Conservation (phyloP, 2,113 vertebrate genomes). For the Macaca mulatta region DNA sequence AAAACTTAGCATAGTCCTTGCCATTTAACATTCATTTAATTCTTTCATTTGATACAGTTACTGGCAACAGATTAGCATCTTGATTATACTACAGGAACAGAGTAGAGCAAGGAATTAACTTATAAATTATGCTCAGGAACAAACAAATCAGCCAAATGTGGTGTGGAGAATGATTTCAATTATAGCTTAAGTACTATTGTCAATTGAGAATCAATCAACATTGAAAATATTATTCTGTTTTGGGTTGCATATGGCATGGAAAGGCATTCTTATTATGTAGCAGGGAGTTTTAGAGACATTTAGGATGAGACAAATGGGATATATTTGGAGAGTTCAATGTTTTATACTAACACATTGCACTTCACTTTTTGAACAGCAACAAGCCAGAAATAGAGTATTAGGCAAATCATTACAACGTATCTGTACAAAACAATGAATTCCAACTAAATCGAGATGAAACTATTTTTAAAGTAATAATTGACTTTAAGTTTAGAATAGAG, state of each 20-base stretch:
- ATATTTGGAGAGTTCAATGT: not conserved
- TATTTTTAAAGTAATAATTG: not conserved
- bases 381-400: not conserved
- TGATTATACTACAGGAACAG: not conserved
- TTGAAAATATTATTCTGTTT: not conserved
- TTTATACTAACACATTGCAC: not conserved
- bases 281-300: not conserved
- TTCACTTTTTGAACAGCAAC: not conserved
- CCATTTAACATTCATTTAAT: not conserved
- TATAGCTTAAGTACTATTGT: not conserved
- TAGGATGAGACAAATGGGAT: not conserved
- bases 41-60: not conserved
- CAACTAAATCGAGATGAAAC: not conserved
- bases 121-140: not conserved
- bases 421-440: not conserved
- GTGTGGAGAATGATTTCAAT: not conserved
- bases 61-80: not conserved
- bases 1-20: not conserved
- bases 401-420: not conserved
- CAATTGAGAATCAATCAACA: not conserved
- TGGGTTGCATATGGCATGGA: not conserved
- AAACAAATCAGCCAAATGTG: constrained; percentile 37
- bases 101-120: not conserved
- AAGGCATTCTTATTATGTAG: not conserved
- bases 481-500: not conserved